Base-by-base conservation (phyloP, 2,888 invertebrate genomes). In the Ametastegia equiseti region DNA sequence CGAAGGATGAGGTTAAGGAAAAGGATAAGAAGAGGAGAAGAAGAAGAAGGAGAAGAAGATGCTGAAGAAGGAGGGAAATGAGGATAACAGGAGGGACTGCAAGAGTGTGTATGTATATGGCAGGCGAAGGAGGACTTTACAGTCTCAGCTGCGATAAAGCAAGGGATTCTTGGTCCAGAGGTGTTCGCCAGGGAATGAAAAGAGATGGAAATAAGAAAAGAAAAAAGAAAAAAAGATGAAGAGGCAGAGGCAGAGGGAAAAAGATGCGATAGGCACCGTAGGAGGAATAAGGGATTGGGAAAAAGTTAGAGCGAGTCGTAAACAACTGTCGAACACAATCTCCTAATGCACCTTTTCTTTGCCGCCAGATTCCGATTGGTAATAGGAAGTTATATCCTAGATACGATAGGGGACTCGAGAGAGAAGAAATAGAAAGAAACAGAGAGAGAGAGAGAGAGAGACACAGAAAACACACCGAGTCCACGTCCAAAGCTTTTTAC, bases 241-340 rank as follows among this genome's bases (percentile, higher is more conserved):
- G 73, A 73, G 80, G 80, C 45, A 65, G 79, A 71, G 81, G 67
- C 73, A 81, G 27, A 80, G 54, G 47, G 69, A 80, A 65, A 27
- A 47, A 63, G 71, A 79, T 54, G 71, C 67, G 30, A 54, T 6
- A 54, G 71, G 54, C 42, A n/a, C 42, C 42, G 33, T 27, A n/a
- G 75, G 19, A 36, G 36, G 19, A 30, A 71, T 42, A 71, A 67
- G 54, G 75, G 80, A 80, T 80, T 75, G 36, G 60, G 54, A 69
- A 54, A 77, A 84, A 85, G 85, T 87, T 87, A 82, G 84, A 87
- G 86, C 86, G 85, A 84, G 85, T 89, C 91, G 90, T 91, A 91
- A 91, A 91, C 90, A 91, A 91, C 89, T 89, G 89, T 89, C 90
- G 90, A 90, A 89, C 90, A 90, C 90, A 91, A 91, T 91, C 90